Percentiles rank a stretch among this genome's conserved stretches.
Evolutionary conservation across 2,113 vertebrate species (phyloP).

Genomic region (Daubentonia madagascariensis): DNA sequence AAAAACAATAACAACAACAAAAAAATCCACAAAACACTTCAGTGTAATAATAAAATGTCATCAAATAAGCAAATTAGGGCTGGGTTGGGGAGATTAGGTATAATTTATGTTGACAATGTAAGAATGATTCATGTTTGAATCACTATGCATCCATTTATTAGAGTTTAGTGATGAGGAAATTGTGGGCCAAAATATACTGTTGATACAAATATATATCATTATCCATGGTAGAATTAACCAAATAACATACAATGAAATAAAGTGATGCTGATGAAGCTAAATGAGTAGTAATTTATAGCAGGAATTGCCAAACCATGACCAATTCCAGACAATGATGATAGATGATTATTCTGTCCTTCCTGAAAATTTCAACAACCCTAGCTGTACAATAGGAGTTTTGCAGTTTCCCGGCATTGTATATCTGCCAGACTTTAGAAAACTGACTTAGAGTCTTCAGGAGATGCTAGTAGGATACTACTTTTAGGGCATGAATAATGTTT

Average conservation of each 20-base stretch:
- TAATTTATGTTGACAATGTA: conserved; percentile 1
- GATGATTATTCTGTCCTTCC: background rate
- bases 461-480: background rate
- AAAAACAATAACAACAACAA: background rate
- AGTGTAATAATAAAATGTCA: background rate
- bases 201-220: background rate
- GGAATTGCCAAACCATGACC: background rate
- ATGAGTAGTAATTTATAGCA: background rate
- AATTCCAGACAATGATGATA: background rate
- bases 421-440: background rate
- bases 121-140: conserved; percentile 26
- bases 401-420: background rate
- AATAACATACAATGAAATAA: background rate
- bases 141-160: background rate
- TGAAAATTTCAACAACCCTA: background rate
- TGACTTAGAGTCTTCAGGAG: background rate
- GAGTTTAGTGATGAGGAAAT: conserved; percentile 17
- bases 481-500: background rate
- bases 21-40: background rate
- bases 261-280: background rate
- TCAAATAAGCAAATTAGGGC: background rate
- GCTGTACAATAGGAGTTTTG: background rate
- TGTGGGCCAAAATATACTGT: background rate
- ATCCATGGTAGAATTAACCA: background rate
- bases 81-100: background rate